These are phyloP conservation scores for Leucophora obtusa DNA, from an alignment of 2,888 invertebrate genomes.

Conservation along the genomic window DNA sequence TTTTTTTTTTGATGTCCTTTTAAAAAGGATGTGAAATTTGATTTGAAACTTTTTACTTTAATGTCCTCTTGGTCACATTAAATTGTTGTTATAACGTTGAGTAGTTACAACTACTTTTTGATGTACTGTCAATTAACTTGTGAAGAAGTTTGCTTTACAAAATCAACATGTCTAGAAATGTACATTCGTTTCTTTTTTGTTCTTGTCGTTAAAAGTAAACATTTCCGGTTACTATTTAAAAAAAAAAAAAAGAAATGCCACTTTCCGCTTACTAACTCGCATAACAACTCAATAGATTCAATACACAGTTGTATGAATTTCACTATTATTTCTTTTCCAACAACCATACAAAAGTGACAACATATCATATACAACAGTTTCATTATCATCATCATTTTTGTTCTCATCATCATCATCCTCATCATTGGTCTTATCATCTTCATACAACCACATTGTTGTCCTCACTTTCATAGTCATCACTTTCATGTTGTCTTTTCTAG, in stretches of 20 bases:
- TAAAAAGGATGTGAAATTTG: background rate
- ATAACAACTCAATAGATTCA: background rate
- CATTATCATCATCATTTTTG: background rate
- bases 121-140: constrained; percentile 5
- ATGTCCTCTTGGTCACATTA: background rate
- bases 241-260: background rate
- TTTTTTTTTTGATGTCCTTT: background rate
- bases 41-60: background rate
- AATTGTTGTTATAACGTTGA: background rate
- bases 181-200: background rate
- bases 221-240: background rate
- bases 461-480: background rate
- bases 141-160: constrained; percentile 1
- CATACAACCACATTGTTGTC: background rate
- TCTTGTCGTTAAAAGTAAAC: background rate
- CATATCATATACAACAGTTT: background rate
- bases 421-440: background rate
- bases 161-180: background rate
- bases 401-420: background rate
- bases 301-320: background rate
- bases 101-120: background rate
- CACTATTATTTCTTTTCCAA: background rate
- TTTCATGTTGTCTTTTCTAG: background rate
- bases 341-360: background rate
- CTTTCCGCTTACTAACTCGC: background rate